Base-by-base conservation (phyloP, 2,888 invertebrate genomes). In the Andrena trimmerana region DNA sequence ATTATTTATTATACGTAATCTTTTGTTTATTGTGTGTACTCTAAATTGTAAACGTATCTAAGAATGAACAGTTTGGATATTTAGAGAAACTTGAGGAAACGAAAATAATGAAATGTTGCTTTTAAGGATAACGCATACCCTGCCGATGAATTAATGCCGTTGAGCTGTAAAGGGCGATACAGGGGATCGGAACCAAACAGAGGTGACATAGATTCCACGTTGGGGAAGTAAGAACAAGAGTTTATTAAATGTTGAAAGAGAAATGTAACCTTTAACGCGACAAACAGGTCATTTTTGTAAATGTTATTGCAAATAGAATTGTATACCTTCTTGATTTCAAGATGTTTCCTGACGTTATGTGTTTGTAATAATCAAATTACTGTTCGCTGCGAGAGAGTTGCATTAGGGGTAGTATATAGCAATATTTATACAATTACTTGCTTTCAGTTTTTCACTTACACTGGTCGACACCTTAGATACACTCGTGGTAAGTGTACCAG, bases 111-210 rank as follows among this genome's bases (percentile, higher is more conserved):
- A 20, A 63, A 42, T 48, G 59, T 10, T 82, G 1, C 85, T 59
- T 91, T 90, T 20, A 84, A 95, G 96, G 95, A 97, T 90, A 97
- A 99, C 95, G 99, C 99, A 16, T 99, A 98, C 95, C 99, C 99
- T 71, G 99, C 99, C 24, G 99, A 99, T 95, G 99, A 99, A 94
- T 95, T 99, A 87, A 99, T 99, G 99, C 99, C 99, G 0, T 95
- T 99, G 52, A 98, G 97, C 91, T 99, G 99, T 94, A 97, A 97
- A 92, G 99, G 99, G 36, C 95, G 99, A 72, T 98, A 97, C 94
- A 95, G 98, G 90, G 99, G 98, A 5, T 95, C 98, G 6, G 98
- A 98, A 69, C 97, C 98, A 3, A 97, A 97, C 87, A 95, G 99
- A 67, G 99, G 99, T 2, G 99, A 99, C 93, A 97, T 99, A 94